Base-by-base conservation (phyloP, 1,140 invertebrate genomes). In the Drosophila biarmipes region DNA sequence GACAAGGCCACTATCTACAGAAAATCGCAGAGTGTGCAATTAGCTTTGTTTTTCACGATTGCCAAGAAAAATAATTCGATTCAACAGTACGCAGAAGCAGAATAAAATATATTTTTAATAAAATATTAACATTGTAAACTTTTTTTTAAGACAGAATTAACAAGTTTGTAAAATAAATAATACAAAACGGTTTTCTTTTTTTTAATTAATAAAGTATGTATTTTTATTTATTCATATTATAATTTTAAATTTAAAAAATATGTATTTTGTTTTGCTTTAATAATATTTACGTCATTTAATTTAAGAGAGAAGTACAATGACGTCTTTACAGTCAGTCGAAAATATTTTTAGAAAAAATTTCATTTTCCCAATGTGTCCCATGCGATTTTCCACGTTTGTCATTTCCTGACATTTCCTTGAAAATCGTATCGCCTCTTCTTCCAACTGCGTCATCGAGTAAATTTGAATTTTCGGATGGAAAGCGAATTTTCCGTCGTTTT, bases 391-490 rank as follows among this genome's bases (percentile, higher is more conserved):
- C 19, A 40, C 35, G 15, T 15, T 56, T 38, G 24, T 6, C 42
- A 29, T 61, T 61, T 59, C 15, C 38, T 34, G 6, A 59, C 38
- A 64, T 77, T 58, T 46, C 48, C 31, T 63, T 57, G 42, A 54
- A 38, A 51, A 40, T 37, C 37, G 54, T 59, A 35, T 38, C 24
- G 76, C 73, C 58, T 63, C 12, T 55, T 43, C 40, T 5, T 43
- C 40, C 40, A 43, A 82, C 74, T 82, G 79, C 80, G 80, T 82
- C 80, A 82, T 66, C 34, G 31, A 43, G 54, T 63, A 57, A 55
- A 61, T 66, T 61, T 61, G 31, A 37, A 27, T n/a, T 35, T 53
- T 51, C 61, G 61, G 35, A 17, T 35, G 56, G 14, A 43, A 35
- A 52, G 59, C 61, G 31, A 46, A 35, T 46, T 46, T 64, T 61